A percentile compares a stretch with the other conserved stretches of the same genome.
phyloP scores from a whole-genome alignment of 2,888 invertebrate genomes.

The Rotaria magnacalcarata region DNA sequence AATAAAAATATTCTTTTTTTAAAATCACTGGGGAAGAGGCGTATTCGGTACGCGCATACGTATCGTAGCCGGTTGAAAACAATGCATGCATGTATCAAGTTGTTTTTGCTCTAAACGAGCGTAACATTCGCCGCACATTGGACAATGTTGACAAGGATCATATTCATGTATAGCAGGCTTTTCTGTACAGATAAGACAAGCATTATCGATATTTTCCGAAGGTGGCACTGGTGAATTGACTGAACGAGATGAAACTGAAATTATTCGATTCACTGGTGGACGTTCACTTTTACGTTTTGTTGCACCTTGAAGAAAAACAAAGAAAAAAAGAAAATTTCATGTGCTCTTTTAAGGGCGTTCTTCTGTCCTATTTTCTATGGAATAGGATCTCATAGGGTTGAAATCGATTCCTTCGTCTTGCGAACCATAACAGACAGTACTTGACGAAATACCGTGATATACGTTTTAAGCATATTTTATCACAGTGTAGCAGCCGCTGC shows the following conservation, averaged over 20 bases:
- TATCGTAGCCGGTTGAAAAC: not conserved
- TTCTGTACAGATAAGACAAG: not conserved
- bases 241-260: not conserved
- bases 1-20: not conserved
- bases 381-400: too few species aligned
- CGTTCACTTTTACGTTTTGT: slow-evolving; percentile 10
- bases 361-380: too few species aligned
- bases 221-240: not conserved
- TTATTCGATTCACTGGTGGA: not conserved
- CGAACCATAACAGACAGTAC: too few species aligned
- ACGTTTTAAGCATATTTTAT: too few species aligned
- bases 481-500: too few species aligned
- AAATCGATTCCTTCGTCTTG: too few species aligned
- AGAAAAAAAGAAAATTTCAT: not conserved
- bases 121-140: not conserved
- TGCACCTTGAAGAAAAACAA: not conserved
- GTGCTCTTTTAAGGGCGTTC: too few species aligned
- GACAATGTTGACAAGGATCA: slow-evolving; percentile 11
- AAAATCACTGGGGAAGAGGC: not conserved
- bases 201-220: not conserved
- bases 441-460: too few species aligned
- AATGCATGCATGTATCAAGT: not conserved
- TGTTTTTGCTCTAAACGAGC: not conserved
- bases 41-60: not conserved
- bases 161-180: not conserved